Base-by-base conservation (phyloP, 2,888 invertebrate species). In the Tribolium freemani region DNA sequence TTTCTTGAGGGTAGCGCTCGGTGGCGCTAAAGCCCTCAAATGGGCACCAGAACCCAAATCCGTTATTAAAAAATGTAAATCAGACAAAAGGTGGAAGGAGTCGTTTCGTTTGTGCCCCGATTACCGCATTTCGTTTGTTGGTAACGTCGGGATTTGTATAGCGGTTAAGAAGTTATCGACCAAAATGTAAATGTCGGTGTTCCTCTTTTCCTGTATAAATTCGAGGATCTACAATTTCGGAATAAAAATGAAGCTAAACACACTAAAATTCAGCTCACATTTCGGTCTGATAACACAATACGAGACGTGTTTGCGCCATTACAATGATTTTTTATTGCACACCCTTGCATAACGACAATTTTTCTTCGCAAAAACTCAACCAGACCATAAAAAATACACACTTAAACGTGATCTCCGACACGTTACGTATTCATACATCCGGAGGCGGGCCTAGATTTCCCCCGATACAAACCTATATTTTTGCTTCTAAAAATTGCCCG, bases 381-480 rank as follows among this genome's bases (percentile, higher is more conserved):
- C 64, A 68, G 77, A 70, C 77, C 71, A 73, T 74, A 76, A 79
- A 80, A 80, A 81, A 80, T 81, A 79, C 74, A 66, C 73, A 76
- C 78, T 76, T 80, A 78, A 79, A 81, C 81, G 82, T 78, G 79
- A 80, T 79, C 80, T 75, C 77, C 6, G 66, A 66, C 77, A 78
- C 79, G 78, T 77, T 76, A 80, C 78, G 78, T 78, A 81, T 81
- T 80, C 80, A 81, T 80, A 80, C 78, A 79, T 77, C 79, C 78
- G 75, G 77, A 76, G 81, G 82, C 81, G 79, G 71, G 71, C 66
- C 76, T 80, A 83, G 82, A 83, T 83, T 82, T 83, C 83, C 82
- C 83, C 73, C 79, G 82, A 82, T 78, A 78, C 77, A 16, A 21
- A 26, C 54, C n/a, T 75, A 76, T 81, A 82, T 83, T 82, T 66